Conservation (phyloP, 92 coral and sea anemone species). For the Porites lobata region DNA sequence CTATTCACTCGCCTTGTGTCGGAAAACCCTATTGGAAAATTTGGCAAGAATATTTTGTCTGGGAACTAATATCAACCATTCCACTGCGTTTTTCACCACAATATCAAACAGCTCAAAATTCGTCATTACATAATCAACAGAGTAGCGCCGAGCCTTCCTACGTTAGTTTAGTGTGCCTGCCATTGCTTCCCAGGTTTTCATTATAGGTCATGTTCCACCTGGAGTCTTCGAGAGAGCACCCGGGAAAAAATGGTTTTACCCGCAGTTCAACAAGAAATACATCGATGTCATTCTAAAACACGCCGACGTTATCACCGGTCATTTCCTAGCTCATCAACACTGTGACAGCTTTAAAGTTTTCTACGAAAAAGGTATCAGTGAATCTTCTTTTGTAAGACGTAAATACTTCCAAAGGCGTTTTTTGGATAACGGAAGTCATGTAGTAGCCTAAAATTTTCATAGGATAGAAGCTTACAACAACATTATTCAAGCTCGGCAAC, state of each 20-base stretch:
- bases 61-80: too few relatives aligned
- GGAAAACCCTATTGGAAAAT: too few relatives aligned
- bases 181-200: constrained; percentile 46
- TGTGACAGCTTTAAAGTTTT: constrained; percentile 78
- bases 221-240: constrained; percentile 75
- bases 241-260: constrained; percentile 72
- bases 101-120: too few relatives aligned
- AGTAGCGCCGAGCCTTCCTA: too few relatives aligned
- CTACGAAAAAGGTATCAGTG: constrained; percentile 46
- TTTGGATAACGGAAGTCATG: too few relatives aligned
- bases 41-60: too few relatives aligned
- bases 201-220: constrained; percentile 77
- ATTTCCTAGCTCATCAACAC: constrained; percentile 74
- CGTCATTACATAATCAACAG: neutral
- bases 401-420: too few relatives aligned
- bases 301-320: constrained; percentile 63
- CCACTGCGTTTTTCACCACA: too few relatives aligned
- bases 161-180: neutral
- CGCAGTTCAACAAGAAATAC: constrained; percentile 64
- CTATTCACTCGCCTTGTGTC: too few relatives aligned
- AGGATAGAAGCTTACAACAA: too few relatives aligned
- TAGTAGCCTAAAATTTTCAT: too few relatives aligned
- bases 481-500: too few relatives aligned
- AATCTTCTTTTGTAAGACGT: neutral
- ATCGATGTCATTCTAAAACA: constrained; percentile 47